Conservation (phyloP, 2,113 vertebrate genomes). For the Phaethon lepturus region DNA sequence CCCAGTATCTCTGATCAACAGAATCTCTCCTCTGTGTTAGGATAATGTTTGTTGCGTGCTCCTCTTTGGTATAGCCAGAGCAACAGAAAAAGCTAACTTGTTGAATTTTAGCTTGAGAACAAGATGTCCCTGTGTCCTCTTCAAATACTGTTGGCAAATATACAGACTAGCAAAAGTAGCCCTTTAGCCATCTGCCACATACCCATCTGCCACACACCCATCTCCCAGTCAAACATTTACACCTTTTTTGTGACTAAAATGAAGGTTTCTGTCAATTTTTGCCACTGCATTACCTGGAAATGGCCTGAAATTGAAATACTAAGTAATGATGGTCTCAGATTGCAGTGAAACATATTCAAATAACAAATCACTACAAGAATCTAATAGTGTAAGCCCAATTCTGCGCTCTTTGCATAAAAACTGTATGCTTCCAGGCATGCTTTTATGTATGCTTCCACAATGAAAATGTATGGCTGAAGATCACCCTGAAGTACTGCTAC, state of each 20-base stretch:
- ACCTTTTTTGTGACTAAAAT: not conserved
- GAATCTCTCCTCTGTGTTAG: not conserved
- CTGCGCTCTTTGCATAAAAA: not conserved
- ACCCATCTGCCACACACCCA: not conserved
- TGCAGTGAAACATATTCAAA: not conserved
- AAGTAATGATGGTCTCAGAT: not conserved
- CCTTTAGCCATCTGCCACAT: slow-evolving; percentile 28
- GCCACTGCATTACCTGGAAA: not conserved
- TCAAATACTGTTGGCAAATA: slow-evolving; percentile 13
- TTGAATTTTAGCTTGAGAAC: slow-evolving; percentile 43
- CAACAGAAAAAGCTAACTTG: not conserved
- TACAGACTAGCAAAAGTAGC: not conserved
- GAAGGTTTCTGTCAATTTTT: not conserved
- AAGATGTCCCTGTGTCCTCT: slow-evolving; percentile 37
- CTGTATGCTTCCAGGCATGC: not conserved
- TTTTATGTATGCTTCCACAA: not conserved
- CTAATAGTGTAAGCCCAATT: not conserved
- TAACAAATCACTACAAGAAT: not conserved
- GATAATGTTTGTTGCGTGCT: not conserved
- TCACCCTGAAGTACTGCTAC: not conserved
- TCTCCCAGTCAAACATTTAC: not conserved
- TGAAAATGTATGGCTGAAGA: not conserved
- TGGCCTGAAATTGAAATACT: not conserved
- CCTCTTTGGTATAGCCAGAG: not conserved
- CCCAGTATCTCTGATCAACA: not conserved